phyloP scores from a whole-genome alignment of 2,888 invertebrate genomes.

The Zygothrica quintamaculata region DNA sequence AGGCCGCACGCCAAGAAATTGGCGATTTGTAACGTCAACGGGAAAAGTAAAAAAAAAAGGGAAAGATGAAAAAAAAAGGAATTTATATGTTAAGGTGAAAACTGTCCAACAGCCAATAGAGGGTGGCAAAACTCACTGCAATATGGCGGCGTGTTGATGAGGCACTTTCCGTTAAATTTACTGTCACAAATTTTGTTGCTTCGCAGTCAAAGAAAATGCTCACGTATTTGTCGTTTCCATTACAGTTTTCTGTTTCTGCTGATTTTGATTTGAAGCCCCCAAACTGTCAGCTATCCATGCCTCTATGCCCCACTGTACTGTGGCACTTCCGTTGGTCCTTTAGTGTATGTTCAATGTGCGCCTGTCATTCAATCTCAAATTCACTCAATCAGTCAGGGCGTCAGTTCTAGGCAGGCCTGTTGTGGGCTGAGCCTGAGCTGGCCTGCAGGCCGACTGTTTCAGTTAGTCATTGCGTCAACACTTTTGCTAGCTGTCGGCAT shows the following conservation, averaged over 20 bases:
- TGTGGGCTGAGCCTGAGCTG: neutral
- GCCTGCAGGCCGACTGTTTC: conserved; percentile 58
- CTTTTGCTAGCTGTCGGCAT: conserved; percentile 51
- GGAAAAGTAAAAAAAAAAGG: neutral
- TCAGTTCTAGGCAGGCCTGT: conserved; percentile 6
- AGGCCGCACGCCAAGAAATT: conserved; percentile 24
- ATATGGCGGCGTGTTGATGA: conserved; percentile 52
- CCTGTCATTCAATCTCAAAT: conserved; percentile 77
- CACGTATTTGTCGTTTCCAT: conserved; percentile 81
- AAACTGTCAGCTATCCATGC: conserved; percentile 11
- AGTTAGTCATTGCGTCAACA: conserved; percentile 79
- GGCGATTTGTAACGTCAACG: conserved; percentile 44
- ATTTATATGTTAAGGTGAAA: conserved; percentile 2
- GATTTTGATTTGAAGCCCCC: conserved; percentile 77
- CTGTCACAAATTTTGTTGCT: conserved; percentile 61
- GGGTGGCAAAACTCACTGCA: no score
- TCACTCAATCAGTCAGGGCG: conserved; percentile 77
- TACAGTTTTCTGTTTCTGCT: conserved; percentile 80
- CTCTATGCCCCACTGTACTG: conserved; percentile 4
- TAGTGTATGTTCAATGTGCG: conserved; percentile 21
- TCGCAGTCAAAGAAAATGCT: conserved; percentile 44
- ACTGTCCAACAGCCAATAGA: conserved; percentile 1
- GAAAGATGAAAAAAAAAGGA: conserved; percentile 3
- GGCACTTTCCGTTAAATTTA: conserved; percentile 71
- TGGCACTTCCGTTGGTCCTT: neutral